Evolutionary conservation across 2,888 invertebrate species (phyloP), one percentile per base, ranked within the genome.

Genomic region (Scaptomyza parva): DNA sequence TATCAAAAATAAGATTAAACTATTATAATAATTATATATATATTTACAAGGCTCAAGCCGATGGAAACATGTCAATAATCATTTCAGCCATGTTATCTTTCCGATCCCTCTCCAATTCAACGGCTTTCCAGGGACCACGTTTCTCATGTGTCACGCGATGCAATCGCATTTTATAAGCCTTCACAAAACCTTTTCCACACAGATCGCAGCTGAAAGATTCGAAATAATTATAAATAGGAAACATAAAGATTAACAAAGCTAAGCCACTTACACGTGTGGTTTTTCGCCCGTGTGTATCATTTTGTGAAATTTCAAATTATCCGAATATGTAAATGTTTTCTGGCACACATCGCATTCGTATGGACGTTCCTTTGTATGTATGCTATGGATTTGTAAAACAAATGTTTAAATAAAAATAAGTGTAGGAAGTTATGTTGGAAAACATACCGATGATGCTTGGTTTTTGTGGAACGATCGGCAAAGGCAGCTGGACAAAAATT

Each of bases 381-480:
- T 90, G 28, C 82, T 82, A 14, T 79, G 76, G 5, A 12, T 57
- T 35, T 47, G 37, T 35, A 12, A 3, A 2, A 37, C 7, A 52
- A 37, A 53, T 26, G 9, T 12, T 40, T 12, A 2, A 11, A 8
- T 7, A 6, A 2, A 1, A 17, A 1, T 17, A 17, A 2, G 18
- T 3, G 11, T 6, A 1, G 14, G 18, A 1, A 6, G 11, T 4
- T 2, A 12, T 20, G 3, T 4, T 4, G 9, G 0, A 22, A 12
- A n/a, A 20, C 30, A 22, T 37, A 91, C 91, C 92, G 87, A 78
- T 92, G 90, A 83, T 92, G 92, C 54, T 92, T 92, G 8, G 91
- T 92, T 54, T 92, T 86, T 2, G 91, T 92, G 5, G 92, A 92
- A 12, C 91, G 90, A 87, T 92, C 92, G 3, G 91, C 91, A 75